Percentiles rank a stretch among this genome's conserved stretches.
Evolutionary conservation across 2,797 vertebrate species (phyloP).

Genomic region (Tympanoctomys barrerae): DNA sequence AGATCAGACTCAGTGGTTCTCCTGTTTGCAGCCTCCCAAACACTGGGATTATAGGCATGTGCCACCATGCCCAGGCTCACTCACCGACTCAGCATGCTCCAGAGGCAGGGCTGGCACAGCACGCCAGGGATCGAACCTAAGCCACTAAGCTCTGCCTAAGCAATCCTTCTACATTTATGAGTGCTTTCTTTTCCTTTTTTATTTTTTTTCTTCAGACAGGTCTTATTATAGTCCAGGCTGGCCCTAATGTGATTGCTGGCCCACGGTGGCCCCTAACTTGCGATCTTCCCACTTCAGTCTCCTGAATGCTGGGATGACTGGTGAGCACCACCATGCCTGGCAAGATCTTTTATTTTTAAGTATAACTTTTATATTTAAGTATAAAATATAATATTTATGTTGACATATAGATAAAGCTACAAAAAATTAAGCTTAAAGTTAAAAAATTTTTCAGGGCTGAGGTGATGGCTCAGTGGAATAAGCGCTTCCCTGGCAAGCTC

Average conservation of each 20-base stretch:
- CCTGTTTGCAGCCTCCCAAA: too few species aligned
- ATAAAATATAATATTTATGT: not conserved
- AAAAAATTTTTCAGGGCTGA: not conserved
- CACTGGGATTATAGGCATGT: too few species aligned
- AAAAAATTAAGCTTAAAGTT: conserved; percentile 7
- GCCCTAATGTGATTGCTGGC: not conserved
- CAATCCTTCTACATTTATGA: not conserved
- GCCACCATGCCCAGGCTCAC: too few species aligned
- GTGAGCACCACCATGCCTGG: not conserved
- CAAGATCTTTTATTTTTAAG: not conserved
- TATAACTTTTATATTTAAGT: not conserved
- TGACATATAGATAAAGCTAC: not conserved
- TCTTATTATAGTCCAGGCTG: not conserved
- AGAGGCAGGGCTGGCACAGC: too few species aligned
- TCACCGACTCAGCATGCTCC: too few species aligned
- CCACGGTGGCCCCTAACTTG: not conserved
- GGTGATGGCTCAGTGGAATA: too few species aligned
- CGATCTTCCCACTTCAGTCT: not conserved
- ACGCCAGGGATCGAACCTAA: too few species aligned
- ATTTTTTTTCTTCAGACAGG: not conserved
- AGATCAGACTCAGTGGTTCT: too few species aligned
- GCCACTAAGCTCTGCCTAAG: too few species aligned
- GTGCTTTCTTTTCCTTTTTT: not conserved
- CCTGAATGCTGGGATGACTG: not conserved
- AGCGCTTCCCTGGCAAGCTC: too few species aligned